Percentiles rank a stretch among this genome's conserved stretches.
Conservation (phyloP, 1,140 invertebrate genomes). For the Bombus superbus region DNA sequence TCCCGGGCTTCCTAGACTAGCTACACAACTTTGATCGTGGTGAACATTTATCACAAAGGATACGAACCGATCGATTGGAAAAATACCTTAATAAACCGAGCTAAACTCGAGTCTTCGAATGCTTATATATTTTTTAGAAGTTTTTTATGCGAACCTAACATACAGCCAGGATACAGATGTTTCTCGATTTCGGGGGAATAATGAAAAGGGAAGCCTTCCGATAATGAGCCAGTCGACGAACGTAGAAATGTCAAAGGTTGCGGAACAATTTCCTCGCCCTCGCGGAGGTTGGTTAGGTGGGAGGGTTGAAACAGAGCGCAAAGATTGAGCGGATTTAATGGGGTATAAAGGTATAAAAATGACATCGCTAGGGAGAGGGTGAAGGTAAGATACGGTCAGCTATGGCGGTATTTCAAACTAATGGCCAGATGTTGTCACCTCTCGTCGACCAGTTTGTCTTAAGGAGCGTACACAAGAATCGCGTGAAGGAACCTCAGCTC, state of each 20-base stretch:
- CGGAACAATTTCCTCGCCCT: neutral
- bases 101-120: neutral
- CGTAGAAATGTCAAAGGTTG: neutral
- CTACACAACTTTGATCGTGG: neutral
- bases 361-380: slow-evolving; percentile 51
- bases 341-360: slow-evolving; percentile 71
- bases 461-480: slow-evolving; percentile 27
- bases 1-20: neutral
- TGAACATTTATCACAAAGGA: neutral
- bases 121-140: neutral
- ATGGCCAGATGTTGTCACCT: slow-evolving; percentile 73
- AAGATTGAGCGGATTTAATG: slow-evolving; percentile 66
- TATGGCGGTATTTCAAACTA: slow-evolving; percentile 69
- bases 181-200: neutral
- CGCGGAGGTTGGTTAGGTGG: neutral
- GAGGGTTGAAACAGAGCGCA: slow-evolving; percentile 13
- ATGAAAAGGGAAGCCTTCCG: neutral
- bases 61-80: neutral
- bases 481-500: neutral
- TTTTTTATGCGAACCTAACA: neutral
- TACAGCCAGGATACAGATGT: neutral
- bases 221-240: neutral
- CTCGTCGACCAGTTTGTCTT: slow-evolving; percentile 63
- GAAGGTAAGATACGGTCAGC: slow-evolving; percentile 65
- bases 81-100: neutral